Percentiles rank a stretch among this genome's conserved stretches.
phyloP scores from a whole-genome alignment of 2,797 vertebrate species.

The Trematomus bernacchii region DNA sequence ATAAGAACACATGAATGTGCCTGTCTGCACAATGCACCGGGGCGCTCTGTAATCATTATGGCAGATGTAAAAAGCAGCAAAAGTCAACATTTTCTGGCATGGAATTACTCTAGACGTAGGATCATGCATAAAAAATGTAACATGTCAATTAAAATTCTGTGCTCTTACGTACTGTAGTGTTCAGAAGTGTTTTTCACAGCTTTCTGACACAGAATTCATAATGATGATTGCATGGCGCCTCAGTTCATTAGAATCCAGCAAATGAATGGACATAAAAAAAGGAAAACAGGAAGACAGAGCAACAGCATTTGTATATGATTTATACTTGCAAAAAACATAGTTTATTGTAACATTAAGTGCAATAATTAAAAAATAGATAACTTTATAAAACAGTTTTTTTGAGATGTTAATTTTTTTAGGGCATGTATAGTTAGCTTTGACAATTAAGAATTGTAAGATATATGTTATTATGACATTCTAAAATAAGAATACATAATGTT shows the following conservation, averaged over 20 bases:
- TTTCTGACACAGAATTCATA: conserved; percentile 36
- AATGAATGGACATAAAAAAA: background rate
- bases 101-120: conserved; percentile 41
- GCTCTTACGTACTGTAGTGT: conserved; percentile 28
- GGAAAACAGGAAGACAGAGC: conserved; percentile 10
- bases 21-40: conserved; percentile 40
- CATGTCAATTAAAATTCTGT: conserved; percentile 39
- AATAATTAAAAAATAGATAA: background rate
- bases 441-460: background rate
- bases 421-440: background rate
- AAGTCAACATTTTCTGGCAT: conserved; percentile 55
- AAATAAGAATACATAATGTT: background rate
- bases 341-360: background rate
- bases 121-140: conserved; percentile 39
- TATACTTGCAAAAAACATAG: background rate
- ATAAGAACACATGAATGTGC: conserved; percentile 25
- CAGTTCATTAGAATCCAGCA: conserved; percentile 7
- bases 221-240: conserved; percentile 23
- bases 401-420: background rate
- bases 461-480: background rate
- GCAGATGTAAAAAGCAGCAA: conserved; percentile 60
- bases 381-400: background rate
- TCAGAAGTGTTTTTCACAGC: conserved; percentile 33
- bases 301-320: background rate
- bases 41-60: conserved; percentile 60